A percentile compares a stretch with the other conserved stretches of the same genome.
Evolutionary conservation across 1,140 invertebrate species (phyloP).

Genomic region (Drosophila auraria): DNA sequence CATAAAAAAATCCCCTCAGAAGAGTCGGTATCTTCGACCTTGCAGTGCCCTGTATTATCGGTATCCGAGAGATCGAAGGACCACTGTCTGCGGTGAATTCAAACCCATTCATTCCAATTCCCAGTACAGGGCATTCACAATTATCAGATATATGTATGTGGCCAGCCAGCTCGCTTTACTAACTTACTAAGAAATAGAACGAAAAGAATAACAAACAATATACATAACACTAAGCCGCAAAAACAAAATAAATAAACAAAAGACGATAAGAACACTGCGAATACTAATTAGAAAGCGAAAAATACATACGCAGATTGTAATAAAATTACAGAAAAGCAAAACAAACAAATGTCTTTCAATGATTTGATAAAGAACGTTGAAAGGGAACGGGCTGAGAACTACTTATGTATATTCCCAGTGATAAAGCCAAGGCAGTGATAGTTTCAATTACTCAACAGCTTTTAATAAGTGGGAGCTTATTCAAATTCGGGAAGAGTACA

Average conservation of each 20-base stretch:
- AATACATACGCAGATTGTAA: slow-evolving; percentile 73
- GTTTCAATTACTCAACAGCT: not conserved
- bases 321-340: slow-evolving; percentile 72
- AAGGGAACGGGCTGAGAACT: not conserved
- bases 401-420: slow-evolving; percentile 16
- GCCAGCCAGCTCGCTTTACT: slow-evolving; percentile 46
- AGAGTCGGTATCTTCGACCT: slow-evolving; percentile 26
- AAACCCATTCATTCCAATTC: slow-evolving; percentile 18
- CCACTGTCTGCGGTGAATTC: slow-evolving; percentile 21
- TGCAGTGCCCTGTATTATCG: slow-evolving; percentile 19
- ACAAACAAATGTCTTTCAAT: slow-evolving; percentile 60
- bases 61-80: too few relatives aligned
- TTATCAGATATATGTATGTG: slow-evolving; percentile 29
- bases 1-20: not conserved
- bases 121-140: slow-evolving; percentile 19
- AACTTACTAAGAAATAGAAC: slow-evolving; percentile 31
- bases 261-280: slow-evolving; percentile 46
- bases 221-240: slow-evolving; percentile 50
- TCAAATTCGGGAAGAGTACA: not conserved
- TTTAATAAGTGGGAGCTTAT: not conserved
- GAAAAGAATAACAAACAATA: slow-evolving; percentile 10
- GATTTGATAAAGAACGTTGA: slow-evolving; percentile 26
- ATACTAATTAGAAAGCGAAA: slow-evolving; percentile 62
- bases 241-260: slow-evolving; percentile 57
- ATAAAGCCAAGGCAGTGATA: not conserved